phyloP scores from a whole-genome alignment of 2,888 invertebrate species.

The Lutraria lutraria region DNA sequence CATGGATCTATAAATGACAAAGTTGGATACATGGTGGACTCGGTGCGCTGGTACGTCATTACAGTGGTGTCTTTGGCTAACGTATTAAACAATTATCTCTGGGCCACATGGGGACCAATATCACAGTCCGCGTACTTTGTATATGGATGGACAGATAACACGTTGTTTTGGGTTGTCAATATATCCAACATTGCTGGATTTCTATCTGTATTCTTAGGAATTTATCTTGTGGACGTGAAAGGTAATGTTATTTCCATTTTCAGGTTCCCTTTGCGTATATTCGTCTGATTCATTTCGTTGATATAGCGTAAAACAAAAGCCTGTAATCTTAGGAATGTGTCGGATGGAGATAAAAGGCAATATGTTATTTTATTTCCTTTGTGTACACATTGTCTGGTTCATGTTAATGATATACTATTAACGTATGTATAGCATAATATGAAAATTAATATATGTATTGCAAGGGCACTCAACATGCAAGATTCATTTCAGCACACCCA shows the following conservation, averaged over 20 bases:
- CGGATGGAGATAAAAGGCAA: too few relatives aligned
- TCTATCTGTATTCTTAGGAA: conserved; percentile 37
- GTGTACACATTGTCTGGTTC: too few relatives aligned
- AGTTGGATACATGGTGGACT: not conserved
- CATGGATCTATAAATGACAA: not conserved
- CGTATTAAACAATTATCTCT: conserved; percentile 54
- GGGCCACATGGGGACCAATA: conserved; percentile 67
- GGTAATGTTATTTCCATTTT: conserved; percentile 20
- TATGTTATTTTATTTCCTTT: too few relatives aligned
- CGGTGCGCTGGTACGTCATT: conserved; percentile 57
- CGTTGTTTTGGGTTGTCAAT: conserved; percentile 59
- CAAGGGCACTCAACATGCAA: too few relatives aligned
- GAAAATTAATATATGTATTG: too few relatives aligned
- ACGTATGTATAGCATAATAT: too few relatives aligned
- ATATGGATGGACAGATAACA: conserved; percentile 59
- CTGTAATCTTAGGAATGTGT: too few relatives aligned
- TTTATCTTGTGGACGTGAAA: conserved; percentile 54
- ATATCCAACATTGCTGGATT: conserved; percentile 56
- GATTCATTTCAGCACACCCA: too few relatives aligned
- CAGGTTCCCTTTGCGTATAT: not conserved
- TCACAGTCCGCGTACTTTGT: conserved; percentile 56
- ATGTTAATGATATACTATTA: too few relatives aligned
- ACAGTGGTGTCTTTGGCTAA: conserved; percentile 46
- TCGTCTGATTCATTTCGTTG: too few relatives aligned
- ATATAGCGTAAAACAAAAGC: too few relatives aligned